Evolutionary conservation across 2,113 vertebrate species (phyloP).

Genomic region (Ptilonorhynchus violaceus): DNA sequence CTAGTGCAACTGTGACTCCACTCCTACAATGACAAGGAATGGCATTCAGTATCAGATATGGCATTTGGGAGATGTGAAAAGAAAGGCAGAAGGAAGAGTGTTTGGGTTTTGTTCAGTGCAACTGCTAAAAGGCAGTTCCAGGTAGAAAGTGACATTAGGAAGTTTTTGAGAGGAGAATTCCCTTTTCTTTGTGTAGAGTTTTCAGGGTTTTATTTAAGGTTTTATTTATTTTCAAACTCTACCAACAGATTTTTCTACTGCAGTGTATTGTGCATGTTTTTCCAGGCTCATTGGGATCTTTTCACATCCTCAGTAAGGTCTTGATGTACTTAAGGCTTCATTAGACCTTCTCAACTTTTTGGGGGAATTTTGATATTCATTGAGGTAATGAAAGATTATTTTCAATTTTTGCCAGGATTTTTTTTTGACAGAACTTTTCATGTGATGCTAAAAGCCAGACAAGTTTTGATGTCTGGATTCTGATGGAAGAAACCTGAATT

Average conservation of each 20-base stretch:
- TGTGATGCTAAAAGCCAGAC: not conserved
- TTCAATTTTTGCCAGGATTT: not conserved
- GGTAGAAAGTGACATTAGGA: not conserved
- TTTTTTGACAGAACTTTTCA: not conserved
- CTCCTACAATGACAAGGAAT: not conserved
- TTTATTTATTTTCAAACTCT: not conserved
- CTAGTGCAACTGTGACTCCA: not conserved
- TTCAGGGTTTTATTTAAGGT: not conserved
- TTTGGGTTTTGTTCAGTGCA: not conserved
- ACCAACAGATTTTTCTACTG: not conserved
- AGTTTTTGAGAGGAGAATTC: not conserved
- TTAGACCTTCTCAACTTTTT: not conserved
- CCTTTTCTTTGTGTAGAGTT: not conserved
- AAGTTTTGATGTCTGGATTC: slow-evolving; percentile 22
- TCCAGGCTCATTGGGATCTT: not conserved
- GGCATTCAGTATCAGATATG: not conserved
- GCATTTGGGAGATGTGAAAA: not conserved
- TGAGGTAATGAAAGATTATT: not conserved
- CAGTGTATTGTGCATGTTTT: not conserved
- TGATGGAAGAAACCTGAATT: not conserved
- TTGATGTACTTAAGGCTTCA: not conserved
- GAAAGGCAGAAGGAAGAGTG: not conserved
- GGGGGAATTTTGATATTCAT: not conserved
- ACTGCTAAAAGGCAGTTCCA: not conserved
- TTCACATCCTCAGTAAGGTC: not conserved